phyloP scores from a whole-genome alignment of 2,797 vertebrate species.

The Buceros bicornis region DNA sequence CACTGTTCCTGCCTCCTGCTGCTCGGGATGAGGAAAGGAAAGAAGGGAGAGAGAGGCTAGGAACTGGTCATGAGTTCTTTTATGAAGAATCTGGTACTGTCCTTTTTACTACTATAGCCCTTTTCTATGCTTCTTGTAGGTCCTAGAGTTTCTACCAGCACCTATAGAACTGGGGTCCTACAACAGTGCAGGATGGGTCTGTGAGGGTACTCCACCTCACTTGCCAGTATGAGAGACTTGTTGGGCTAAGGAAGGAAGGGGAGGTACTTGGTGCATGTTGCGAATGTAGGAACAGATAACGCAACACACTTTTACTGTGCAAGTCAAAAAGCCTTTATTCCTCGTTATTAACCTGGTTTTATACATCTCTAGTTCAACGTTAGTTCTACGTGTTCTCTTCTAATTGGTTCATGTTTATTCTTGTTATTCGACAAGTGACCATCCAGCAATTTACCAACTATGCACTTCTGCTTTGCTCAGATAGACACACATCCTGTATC shows the following conservation, averaged over 20 bases:
- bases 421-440: too few species aligned
- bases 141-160: background rate
- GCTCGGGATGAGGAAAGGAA: background rate
- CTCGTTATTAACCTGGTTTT: too few species aligned
- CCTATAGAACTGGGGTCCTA: background rate
- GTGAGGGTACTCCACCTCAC: background rate
- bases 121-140: background rate
- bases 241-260: background rate
- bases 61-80: background rate
- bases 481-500: too few species aligned
- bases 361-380: too few species aligned
- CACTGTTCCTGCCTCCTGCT: background rate
- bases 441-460: too few species aligned
- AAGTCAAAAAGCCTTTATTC: too few species aligned
- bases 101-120: background rate
- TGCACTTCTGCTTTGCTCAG: too few species aligned
- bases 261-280: background rate
- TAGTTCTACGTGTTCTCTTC: too few species aligned
- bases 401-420: too few species aligned
- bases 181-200: background rate
- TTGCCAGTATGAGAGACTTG: fast-evolving
- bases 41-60: background rate
- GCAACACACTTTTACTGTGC: too few species aligned
- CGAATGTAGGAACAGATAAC: too few species aligned
- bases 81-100: background rate